Evolutionary conservation across 2,888 invertebrate species (phyloP).

Genomic region (Cactoblastis cactorum): DNA sequence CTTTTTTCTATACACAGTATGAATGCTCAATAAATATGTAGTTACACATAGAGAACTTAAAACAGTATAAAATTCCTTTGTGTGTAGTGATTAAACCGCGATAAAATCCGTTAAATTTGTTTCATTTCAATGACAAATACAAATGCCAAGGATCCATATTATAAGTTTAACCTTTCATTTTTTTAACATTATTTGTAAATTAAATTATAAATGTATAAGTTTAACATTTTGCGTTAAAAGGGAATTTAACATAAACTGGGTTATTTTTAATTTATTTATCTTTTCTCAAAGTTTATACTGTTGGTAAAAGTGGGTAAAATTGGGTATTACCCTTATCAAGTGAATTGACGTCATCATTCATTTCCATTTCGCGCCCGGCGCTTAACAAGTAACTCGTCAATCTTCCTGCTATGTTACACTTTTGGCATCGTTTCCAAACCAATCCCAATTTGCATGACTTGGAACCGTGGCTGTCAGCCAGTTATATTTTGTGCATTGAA

Average conservation of each 20-base stretch:
- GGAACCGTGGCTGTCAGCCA: constrained; percentile 56
- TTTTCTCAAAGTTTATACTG: background rate
- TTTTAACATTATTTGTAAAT: too few relatives aligned
- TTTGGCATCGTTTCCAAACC: constrained; percentile 57
- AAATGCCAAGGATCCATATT: too few relatives aligned
- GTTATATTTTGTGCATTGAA: constrained; percentile 50
- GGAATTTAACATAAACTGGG: background rate
- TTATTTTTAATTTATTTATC: background rate
- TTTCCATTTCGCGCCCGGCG: constrained; percentile 36
- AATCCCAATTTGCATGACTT: constrained; percentile 43
- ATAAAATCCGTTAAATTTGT: too few relatives aligned
- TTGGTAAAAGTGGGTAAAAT: constrained; percentile 4
- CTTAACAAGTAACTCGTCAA: constrained; percentile 57
- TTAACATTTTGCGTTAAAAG: too few relatives aligned
- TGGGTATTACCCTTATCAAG: constrained; percentile 12
- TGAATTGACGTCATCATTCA: constrained; percentile 23
- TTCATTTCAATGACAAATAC: too few relatives aligned
- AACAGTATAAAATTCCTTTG: too few relatives aligned
- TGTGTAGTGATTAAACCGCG: too few relatives aligned
- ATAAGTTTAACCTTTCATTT: too few relatives aligned
- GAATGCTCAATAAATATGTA: too few relatives aligned
- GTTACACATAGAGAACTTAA: too few relatives aligned
- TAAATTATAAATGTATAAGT: too few relatives aligned
- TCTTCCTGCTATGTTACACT: constrained; percentile 49
- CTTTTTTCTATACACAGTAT: too few relatives aligned